Evolutionary conservation across 2,113 vertebrate species (phyloP).

Genomic region (Otis tarda): DNA sequence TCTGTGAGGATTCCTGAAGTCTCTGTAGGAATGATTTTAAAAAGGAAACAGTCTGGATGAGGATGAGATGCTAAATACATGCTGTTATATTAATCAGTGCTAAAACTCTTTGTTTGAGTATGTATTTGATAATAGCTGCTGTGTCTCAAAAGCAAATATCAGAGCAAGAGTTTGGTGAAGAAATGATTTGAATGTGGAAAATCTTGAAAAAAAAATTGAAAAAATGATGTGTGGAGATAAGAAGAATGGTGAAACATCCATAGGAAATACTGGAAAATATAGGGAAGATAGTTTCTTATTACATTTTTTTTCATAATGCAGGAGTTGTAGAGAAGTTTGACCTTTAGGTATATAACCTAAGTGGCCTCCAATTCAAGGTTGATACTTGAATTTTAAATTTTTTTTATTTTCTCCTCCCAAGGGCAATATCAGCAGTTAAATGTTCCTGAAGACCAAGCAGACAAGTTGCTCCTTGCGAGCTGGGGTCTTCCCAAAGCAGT

Average conservation of each 20-base stretch:
- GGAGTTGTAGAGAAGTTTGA: not conserved
- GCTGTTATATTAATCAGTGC: not conserved
- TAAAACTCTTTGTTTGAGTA: not conserved
- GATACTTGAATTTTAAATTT: not conserved
- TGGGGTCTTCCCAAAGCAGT: constrained; percentile 91
- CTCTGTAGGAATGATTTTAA: not conserved
- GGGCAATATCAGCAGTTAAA: constrained; percentile 73
- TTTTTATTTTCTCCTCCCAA: constrained; percentile 49
- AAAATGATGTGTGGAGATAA: not conserved
- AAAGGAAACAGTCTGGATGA: not conserved
- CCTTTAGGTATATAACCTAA: not conserved
- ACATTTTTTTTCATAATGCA: not conserved
- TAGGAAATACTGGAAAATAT: not conserved
- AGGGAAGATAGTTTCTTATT: not conserved
- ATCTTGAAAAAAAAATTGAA: not conserved
- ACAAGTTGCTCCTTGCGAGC: constrained; percentile 88
- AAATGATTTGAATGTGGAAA: not conserved
- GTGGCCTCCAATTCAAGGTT: not conserved
- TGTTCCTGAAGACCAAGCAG: constrained; percentile 76
- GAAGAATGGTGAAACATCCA: not conserved
- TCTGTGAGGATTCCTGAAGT: not conserved
- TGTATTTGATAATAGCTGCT: not conserved
- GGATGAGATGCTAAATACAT: not conserved
- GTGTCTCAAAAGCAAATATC: not conserved
- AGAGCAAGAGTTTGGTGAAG: not conserved